Conservation (phyloP, 2,888 invertebrate genomes). For the Metopia argyrocephala region DNA sequence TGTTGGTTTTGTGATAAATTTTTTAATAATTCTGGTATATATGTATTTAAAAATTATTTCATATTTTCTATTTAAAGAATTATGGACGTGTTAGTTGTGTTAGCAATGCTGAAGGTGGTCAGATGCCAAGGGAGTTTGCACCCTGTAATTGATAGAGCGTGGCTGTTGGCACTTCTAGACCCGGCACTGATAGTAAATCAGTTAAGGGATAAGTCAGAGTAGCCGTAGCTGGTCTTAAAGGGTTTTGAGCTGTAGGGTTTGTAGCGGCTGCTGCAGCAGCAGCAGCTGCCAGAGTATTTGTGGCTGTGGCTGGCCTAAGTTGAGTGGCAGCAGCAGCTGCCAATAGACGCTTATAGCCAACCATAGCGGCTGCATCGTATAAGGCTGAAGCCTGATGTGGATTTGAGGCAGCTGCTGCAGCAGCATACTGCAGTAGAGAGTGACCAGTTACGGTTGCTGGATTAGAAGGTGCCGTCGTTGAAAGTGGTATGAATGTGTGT, state of each 20-base stretch:
- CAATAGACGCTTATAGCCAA: slow-evolving; percentile 77
- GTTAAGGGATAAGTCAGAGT: slow-evolving; percentile 84
- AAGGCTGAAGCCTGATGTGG: slow-evolving; percentile 79
- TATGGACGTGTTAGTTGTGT: slow-evolving; percentile 72
- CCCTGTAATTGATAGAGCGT: slow-evolving; percentile 86
- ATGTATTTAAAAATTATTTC: background rate
- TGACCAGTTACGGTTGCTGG: slow-evolving; percentile 75
- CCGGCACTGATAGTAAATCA: slow-evolving; percentile 85
- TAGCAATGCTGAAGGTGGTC: slow-evolving; percentile 80
- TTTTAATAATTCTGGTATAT: background rate
- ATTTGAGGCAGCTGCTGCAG: slow-evolving; percentile 82
- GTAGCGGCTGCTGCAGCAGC: slow-evolving; percentile 65
- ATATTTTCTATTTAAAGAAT: background rate
- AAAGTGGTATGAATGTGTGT: slow-evolving; percentile 69
- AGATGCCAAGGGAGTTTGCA: slow-evolving; percentile 84
- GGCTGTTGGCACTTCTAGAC: slow-evolving; percentile 81
- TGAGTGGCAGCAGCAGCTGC: slow-evolving; percentile 78
- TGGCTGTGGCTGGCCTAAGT: slow-evolving; percentile 69
- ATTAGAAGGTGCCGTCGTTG: slow-evolving; percentile 70
- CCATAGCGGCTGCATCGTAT: slow-evolving; percentile 77
- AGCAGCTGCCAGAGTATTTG: slow-evolving; percentile 77
- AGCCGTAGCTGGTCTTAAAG: slow-evolving; percentile 79
- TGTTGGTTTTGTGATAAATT: slow-evolving; percentile 1
- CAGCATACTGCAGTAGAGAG: slow-evolving; percentile 80
- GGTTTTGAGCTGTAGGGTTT: slow-evolving; percentile 77